phyloP scores from a whole-genome alignment of 1,140 invertebrate species.

The Lepidurus apus region DNA sequence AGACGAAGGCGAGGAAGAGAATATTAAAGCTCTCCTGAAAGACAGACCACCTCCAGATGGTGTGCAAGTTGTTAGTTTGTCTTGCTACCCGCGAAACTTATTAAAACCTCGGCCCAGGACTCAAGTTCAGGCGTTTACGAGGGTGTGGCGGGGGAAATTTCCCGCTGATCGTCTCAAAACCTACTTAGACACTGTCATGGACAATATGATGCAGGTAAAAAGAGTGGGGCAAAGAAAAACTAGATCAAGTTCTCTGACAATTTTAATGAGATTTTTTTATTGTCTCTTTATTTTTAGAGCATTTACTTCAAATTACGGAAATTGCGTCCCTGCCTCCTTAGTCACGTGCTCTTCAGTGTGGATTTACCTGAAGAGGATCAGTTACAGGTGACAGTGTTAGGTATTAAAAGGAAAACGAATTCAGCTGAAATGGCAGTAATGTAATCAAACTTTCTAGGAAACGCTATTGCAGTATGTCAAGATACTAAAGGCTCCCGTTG shows the following conservation, averaged over 20 bases:
- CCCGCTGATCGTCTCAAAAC: constrained; percentile 45
- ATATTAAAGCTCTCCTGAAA: constrained; percentile 69
- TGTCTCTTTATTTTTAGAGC: constrained; percentile 52
- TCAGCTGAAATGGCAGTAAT: constrained; percentile 13
- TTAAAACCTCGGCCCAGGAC: constrained; percentile 51
- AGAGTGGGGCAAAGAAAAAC: neutral
- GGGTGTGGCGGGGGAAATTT: constrained; percentile 70
- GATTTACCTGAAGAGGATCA: constrained; percentile 82
- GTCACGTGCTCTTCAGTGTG: constrained; percentile 68
- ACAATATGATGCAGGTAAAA: constrained; percentile 56
- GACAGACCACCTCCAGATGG: constrained; percentile 70
- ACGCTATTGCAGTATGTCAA: neutral
- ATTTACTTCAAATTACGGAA: constrained; percentile 79
- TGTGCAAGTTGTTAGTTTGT: constrained; percentile 78
- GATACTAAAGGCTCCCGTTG: neutral
- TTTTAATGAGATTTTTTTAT: constrained; percentile 7
- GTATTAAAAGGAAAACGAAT: constrained; percentile 45
- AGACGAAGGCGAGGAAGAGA: constrained; percentile 79
- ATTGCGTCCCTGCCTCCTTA: constrained; percentile 74
- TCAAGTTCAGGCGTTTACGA: constrained; percentile 82
- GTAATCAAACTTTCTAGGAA: neutral
- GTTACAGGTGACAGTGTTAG: constrained; percentile 72
- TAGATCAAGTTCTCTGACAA: neutral
- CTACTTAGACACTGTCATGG: constrained; percentile 56
- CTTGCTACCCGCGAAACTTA: constrained; percentile 66